Base-by-base conservation (phyloP, 2,888 invertebrate genomes). In the Aricia artaxerxes region DNA sequence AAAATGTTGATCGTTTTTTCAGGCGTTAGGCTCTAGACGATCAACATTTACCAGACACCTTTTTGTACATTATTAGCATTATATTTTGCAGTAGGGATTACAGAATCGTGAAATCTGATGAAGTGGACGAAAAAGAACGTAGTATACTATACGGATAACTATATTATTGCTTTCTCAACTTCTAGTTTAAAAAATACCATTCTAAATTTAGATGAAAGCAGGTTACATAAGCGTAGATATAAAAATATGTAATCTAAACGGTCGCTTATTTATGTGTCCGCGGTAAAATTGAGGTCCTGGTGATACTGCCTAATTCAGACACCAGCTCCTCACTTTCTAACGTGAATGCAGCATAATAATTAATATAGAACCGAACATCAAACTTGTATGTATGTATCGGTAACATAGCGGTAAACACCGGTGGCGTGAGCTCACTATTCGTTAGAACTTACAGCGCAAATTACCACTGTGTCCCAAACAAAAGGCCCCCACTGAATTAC, bases 1-100 rank as follows among this genome's bases (percentile, higher is more conserved):
- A 81, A 82, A 82, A 84, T 83, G 84, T 85, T 83, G 80, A 83
- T 84, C 82, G 81, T 81, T 84, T 81, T 82, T 81, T 77, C 79
- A 82, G 79, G 82, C 82, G 81, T 83, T 85, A 82, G 60, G 78
- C 57, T 78, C 53, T 72, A 73, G 72, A 38, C 38, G 72, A 38
- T 40, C 40, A 44, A 73, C 35, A 73, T 73, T 72, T 78, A 35
- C 24, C 44, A 78, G 38, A 44, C 73, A 40, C 16, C 38, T 73
- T 73, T 73, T 38, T 38, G 11, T 49, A 49, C 49, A 49, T 49
- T 49, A 49, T 49, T 11, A 73, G 73, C 16, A 2, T 73, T 1
- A 44, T 16, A 7, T 7, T 61, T 61, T 61, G 13, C 24, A 61
- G 61, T 61, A 61, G 2, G 1, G n/a, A 61, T 61, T 61, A 61